Base-by-base conservation (phyloP, 2,888 invertebrate genomes). In the Acrobasis repandana region DNA sequence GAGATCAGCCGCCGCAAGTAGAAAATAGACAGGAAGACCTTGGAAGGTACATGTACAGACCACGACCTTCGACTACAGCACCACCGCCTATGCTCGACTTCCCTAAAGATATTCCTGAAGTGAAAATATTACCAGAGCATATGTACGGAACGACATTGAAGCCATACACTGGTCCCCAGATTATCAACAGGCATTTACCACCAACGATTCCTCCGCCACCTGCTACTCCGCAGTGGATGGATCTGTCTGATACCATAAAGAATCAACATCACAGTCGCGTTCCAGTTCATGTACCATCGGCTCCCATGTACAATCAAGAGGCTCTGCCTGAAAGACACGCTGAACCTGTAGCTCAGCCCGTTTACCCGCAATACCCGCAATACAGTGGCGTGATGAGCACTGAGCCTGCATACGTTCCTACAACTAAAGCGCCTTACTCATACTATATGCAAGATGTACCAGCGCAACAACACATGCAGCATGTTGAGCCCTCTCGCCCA, bases 21-120 rank as follows among this genome's bases (percentile, higher is more conserved):
- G 80, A 83, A 64, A 66, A 71, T 58, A 76, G 78, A 67, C 76
- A 80, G 49, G 83, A 83, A 66, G 73, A 77, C 60, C 64, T 81
- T 14, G 74, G 75, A 49, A 72, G 71, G 33, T 83, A 83, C 59
- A 71, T 79, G 69, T 64, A 73, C 63, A 71, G 65, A 58, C 69
- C 64, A 60, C 67, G 68, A 3, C 74, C 74, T 9, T 74, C 75
- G 49, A 75, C 74, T 11, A 65, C 72, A 6, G 67, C 75, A 16
- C 60, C 67, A 16, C 67, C 65, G 28, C 52, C 63, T 0, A 34
- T 60, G 28, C 46, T 56, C 0, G 51, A 61, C 1, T 50, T 50
- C 46, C 28, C 60, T 3, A 14, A 14, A 46, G 34, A 47, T 1
- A 38, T 54, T 47, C 61, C 66, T 50, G 34, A 63, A 48, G 20